Evolutionary conservation across 2,888 invertebrate genomes (phyloP), one percentile per base, ranked within the genome.

Genomic region (Heteropelma amictum): DNA sequence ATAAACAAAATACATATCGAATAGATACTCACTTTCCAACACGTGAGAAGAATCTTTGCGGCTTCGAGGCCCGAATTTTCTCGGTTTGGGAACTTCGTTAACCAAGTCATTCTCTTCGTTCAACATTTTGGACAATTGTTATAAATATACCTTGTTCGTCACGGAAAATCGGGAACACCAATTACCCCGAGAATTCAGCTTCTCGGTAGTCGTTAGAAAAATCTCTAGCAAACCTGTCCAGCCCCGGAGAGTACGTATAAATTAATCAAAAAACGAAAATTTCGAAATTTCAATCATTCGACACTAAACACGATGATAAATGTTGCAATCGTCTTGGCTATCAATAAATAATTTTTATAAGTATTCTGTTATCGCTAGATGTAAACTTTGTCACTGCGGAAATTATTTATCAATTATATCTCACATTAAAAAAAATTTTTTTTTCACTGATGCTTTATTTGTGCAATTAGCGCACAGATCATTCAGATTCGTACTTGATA

Each of bases 161-260:
- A 21, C 28, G 38, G 28, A 3, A 21, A 63, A 51, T 38, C n/a
- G n/a, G n/a, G n/a, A n/a, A n/a, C n/a, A n/a, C n/a, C n/a, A n/a
- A n/a, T n/a, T n/a, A n/a, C n/a, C n/a, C n/a, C n/a, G n/a, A n/a
- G n/a, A n/a, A n/a, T n/a, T n/a, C n/a, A n/a, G n/a, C n/a, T n/a
- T n/a, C n/a, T n/a, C n/a, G n/a, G n/a, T n/a, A n/a, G n/a, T n/a
- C n/a, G n/a, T n/a, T n/a, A n/a, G n/a, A n/a, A n/a, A n/a, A 51
- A 1, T 28, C 63, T 14, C 33, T 10, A 47, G 67, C 54, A 79
- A 82, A 82, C 45, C 81, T 81, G 79, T 81, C 80, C 54, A 72
- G 47, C 49, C 67, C 69, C 60, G 72, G 76, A 65, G 79, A 81
- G 82, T 82, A 14, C 78, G 79, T 72, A 8, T 56, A 8, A n/a